A percentile compares a stretch with the other conserved stretches of the same genome.
Evolutionary conservation across 37 sponge, comb jelly and placozoan genomes (phyloP).

Genomic region (Hormiphora californensis): DNA sequence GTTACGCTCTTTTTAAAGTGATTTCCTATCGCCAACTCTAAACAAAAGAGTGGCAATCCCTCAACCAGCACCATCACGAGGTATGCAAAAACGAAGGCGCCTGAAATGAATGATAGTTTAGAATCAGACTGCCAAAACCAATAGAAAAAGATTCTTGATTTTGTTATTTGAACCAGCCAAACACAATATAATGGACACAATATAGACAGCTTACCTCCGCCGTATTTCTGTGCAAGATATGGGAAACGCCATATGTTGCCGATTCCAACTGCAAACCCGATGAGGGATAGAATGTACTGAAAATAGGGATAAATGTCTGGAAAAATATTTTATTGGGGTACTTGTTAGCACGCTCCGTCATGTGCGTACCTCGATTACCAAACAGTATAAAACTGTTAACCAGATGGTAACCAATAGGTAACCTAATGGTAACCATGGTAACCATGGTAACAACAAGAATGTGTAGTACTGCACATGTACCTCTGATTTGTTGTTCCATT

Average conservation of each 20-base stretch:
- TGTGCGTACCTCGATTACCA: no score
- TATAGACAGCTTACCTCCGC: not conserved
- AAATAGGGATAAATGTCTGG: not conserved
- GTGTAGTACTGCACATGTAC: no score
- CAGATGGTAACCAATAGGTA: no score
- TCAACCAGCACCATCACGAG: not conserved
- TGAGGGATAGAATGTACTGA: slow-evolving; percentile 9
- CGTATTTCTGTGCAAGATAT: not conserved
- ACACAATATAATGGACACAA: not conserved
- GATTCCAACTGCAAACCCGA: slow-evolving; percentile 2
- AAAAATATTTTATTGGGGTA: not conserved
- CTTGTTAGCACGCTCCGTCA: no score
- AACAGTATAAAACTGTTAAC: no score
- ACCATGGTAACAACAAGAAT: no score
- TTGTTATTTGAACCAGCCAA: not conserved
- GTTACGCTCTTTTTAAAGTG: slow-evolving; percentile 10
- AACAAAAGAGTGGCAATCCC: not conserved
- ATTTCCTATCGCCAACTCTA: not conserved
- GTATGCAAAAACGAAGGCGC: not conserved
- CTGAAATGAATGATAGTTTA: not conserved
- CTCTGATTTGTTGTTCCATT: slow-evolving; percentile 5
- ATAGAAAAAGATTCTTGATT: not conserved
- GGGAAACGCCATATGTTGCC: slow-evolving; percentile 4
- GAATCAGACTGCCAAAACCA: no score
- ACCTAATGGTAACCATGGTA: no score